A percentile compares a stretch with the other conserved stretches of the same genome.
Conservation (phyloP, 2,888 invertebrate genomes). For the Nomada hirtipes region DNA sequence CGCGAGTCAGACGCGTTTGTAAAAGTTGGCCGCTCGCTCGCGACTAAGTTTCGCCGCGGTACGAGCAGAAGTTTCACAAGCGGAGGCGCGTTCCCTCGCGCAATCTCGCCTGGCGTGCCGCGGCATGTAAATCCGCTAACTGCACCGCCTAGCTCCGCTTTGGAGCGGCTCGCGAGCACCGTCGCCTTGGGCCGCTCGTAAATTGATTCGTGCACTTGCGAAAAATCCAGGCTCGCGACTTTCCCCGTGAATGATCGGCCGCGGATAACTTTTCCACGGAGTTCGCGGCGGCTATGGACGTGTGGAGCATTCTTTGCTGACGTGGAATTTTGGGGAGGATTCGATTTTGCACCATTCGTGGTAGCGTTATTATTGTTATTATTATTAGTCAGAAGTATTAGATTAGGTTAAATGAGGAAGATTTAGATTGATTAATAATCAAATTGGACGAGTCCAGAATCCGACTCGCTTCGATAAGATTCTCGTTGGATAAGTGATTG, state of each 20-base stretch:
- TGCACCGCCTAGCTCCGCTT: slow-evolving; percentile 57
- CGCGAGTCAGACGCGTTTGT: slow-evolving; percentile 32
- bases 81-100: slow-evolving; percentile 47
- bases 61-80: slow-evolving; percentile 56
- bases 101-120: slow-evolving; percentile 60
- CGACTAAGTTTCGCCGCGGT: slow-evolving; percentile 48
- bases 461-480: too few species aligned
- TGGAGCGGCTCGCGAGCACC: slow-evolving; percentile 62
- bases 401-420: too few species aligned
- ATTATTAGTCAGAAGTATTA: too few species aligned
- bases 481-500: too few species aligned
- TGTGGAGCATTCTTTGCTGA: too few species aligned
- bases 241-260: background rate
- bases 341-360: too few species aligned
- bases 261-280: background rate
- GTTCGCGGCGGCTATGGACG: too few species aligned
- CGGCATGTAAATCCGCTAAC: slow-evolving; percentile 68
- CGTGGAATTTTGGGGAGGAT: too few species aligned
- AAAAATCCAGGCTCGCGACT: slow-evolving; percentile 39
- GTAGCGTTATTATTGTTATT: too few species aligned
- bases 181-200: slow-evolving; percentile 64
- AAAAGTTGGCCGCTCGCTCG: slow-evolving; percentile 47
- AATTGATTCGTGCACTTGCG: slow-evolving; percentile 70
- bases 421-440: too few species aligned
- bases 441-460: too few species aligned